Conservation (phyloP, 2,888 invertebrate genomes). For the Volucella zonaria region DNA sequence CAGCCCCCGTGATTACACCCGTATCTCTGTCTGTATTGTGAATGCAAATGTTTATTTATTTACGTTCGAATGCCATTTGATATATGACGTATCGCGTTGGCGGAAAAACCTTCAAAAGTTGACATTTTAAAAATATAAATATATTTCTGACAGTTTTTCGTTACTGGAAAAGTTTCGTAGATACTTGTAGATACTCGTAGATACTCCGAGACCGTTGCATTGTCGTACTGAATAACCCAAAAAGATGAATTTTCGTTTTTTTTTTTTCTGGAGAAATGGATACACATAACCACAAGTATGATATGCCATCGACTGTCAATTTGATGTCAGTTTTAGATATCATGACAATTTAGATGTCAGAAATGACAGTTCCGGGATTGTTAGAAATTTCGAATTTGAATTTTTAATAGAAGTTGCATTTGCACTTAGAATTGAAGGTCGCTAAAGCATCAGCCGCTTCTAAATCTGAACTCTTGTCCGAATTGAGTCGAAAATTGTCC, state of each 20-base stretch:
- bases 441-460: too few species aligned
- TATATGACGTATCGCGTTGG: constrained; percentile 61
- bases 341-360: neutral
- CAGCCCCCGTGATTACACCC: neutral
- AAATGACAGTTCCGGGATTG: neutral
- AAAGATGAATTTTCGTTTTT: constrained; percentile 33
- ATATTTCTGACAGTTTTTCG: constrained; percentile 3
- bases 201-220: neutral
- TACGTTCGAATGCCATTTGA: constrained; percentile 66
- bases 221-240: constrained; percentile 2
- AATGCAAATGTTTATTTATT: constrained; percentile 73
- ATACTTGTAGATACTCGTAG: neutral
- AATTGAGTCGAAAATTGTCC: too few species aligned
- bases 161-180: constrained; percentile 13
- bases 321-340: neutral
- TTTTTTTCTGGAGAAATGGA: neutral
- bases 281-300: neutral
- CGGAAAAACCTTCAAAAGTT: constrained; percentile 52
- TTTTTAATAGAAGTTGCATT: neutral
- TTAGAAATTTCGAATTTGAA: neutral
- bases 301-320: neutral
- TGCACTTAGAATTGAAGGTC: too few species aligned
- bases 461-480: too few species aligned
- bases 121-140: constrained; percentile 43
- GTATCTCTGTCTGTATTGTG: constrained; percentile 21